Percentiles rank a stretch among this genome's conserved stretches.
Conservation (phyloP, 2,888 invertebrate genomes). For the Mycogona germanica region DNA sequence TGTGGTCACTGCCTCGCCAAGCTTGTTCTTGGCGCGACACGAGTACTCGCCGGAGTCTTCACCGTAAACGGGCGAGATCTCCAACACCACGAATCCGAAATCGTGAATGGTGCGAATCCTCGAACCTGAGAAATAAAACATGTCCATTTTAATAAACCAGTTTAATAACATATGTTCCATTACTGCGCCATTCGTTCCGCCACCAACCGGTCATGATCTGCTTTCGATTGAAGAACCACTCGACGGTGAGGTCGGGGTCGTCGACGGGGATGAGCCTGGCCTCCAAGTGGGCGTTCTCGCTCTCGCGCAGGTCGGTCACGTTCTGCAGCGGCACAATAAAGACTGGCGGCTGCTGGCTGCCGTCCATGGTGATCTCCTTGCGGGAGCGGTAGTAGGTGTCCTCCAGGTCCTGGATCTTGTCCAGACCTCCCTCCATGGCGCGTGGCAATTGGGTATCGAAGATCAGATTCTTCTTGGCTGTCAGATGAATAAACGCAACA, state of each 20-base stretch:
- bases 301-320: slow-evolving; percentile 73
- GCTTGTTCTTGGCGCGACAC: slow-evolving; percentile 76
- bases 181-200: no score
- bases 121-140: slow-evolving; percentile 48
- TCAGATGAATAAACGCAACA: not conserved
- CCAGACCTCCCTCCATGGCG: slow-evolving; percentile 90
- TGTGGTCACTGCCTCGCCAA: slow-evolving; percentile 67
- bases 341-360: slow-evolving; percentile 71
- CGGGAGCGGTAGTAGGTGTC: slow-evolving; percentile 68
- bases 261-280: slow-evolving; percentile 78
- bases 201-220: slow-evolving; percentile 29
- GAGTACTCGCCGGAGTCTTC: slow-evolving; percentile 68
- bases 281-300: slow-evolving; percentile 74
- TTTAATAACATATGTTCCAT: not conserved
- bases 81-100: slow-evolving; percentile 93
- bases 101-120: slow-evolving; percentile 94
- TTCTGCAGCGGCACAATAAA: slow-evolving; percentile 82
- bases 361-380: slow-evolving; percentile 58
- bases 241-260: slow-evolving; percentile 79
- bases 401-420: slow-evolving; percentile 84
- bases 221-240: slow-evolving; percentile 85
- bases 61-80: slow-evolving; percentile 93
- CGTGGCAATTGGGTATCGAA: slow-evolving; percentile 85
- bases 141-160: slow-evolving; percentile 28
- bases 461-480: slow-evolving; percentile 69